Conservation (phyloP, 92 coral and sea anemone species). For the Porites cylindrica region DNA sequence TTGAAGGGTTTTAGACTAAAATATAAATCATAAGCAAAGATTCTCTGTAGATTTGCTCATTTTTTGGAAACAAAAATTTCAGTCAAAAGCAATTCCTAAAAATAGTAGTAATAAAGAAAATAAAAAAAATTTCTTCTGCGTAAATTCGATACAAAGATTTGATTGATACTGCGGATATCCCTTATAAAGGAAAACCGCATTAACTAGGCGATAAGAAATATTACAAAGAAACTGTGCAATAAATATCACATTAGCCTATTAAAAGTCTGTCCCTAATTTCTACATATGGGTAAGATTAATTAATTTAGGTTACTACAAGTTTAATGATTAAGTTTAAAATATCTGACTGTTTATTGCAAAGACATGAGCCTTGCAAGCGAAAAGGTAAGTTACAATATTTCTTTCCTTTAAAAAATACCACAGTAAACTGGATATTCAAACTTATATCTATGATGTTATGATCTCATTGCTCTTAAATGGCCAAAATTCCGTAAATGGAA, state of each 20-base stretch:
- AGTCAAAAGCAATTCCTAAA: not conserved
- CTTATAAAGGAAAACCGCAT: not conserved
- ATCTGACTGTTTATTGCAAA: not conserved
- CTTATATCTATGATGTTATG: not conserved
- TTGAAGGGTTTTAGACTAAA: no score
- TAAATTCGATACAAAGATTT: constrained; percentile 1
- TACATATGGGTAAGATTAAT: not conserved
- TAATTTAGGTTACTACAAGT: not conserved
- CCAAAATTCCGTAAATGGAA: not conserved
- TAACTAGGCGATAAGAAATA: not conserved
- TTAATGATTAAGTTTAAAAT: not conserved
- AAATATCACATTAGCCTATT: not conserved
- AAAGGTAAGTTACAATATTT: not conserved
- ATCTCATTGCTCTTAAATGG: not conserved
- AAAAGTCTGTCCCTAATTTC: not conserved
- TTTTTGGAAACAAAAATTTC: not conserved
- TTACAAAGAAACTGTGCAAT: not conserved
- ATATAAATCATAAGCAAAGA: not conserved
- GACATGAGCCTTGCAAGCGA: not conserved
- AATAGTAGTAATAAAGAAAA: not conserved
- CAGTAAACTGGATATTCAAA: not conserved
- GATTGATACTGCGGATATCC: not conserved
- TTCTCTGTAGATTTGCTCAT: not conserved
- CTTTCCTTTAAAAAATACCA: not conserved
- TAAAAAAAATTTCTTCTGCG: not conserved